A percentile compares a stretch with the other conserved stretches of the same genome.
These are phyloP conservation scores for Bovichtus diacanthus DNA, from an alignment of 2,797 vertebrate species.

Conservation along the genomic window DNA sequence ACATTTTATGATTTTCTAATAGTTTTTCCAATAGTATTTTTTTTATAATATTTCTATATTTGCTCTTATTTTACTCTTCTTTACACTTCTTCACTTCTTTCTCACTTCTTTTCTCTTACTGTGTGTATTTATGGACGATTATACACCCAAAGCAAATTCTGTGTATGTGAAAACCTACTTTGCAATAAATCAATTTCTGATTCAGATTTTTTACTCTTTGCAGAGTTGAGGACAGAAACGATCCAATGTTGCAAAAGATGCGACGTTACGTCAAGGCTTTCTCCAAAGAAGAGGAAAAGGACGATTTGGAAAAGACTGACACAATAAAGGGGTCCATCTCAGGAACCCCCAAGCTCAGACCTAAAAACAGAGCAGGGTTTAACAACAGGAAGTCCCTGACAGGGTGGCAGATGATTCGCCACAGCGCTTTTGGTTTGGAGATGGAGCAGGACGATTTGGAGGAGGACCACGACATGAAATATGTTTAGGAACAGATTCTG, in stretches of 20 bases:
- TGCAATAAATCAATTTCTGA: too few species aligned
- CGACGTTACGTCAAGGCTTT: conserved; percentile 79
- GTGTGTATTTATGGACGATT: too few species aligned
- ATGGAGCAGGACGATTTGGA: conserved; percentile 64
- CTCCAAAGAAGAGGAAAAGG: conserved; percentile 67
- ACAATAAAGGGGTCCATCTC: conserved; percentile 1
- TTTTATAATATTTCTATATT: too few species aligned
- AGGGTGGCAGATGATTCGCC: conserved; percentile 81
- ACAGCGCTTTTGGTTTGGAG: conserved; percentile 78
- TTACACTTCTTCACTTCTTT: too few species aligned
- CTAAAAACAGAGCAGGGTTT: conserved; percentile 21
- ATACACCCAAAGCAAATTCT: too few species aligned
- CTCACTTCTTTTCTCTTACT: too few species aligned
- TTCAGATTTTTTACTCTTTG: conserved; percentile 2
- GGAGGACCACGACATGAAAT: conserved; percentile 69
- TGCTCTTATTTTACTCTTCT: too few species aligned
- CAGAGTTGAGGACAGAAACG: conserved; percentile 85
- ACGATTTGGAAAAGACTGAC: conserved; percentile 64
- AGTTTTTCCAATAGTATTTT: too few species aligned
- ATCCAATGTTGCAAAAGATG: conserved; percentile 81
- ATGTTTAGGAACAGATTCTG: conserved; percentile 53
- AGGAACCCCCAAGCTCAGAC: conserved; percentile 32
- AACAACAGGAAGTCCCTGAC: conserved; percentile 56
- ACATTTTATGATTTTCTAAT: too few species aligned
- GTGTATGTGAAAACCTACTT: too few species aligned